These are phyloP conservation scores for Antheraea yamamai DNA, from an alignment of 2,888 invertebrate species.

Conservation along the genomic window DNA sequence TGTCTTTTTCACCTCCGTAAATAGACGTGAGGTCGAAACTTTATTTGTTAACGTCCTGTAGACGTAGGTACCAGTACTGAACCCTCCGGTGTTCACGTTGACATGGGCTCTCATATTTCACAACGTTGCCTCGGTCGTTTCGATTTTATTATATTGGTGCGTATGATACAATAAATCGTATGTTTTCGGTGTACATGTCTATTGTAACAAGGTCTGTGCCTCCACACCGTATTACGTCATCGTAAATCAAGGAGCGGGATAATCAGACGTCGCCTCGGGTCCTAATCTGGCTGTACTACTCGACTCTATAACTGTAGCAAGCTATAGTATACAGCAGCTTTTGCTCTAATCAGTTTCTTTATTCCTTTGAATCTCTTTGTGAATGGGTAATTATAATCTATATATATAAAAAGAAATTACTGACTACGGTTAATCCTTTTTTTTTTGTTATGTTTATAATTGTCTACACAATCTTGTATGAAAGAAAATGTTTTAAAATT, in stretches of 20 bases:
- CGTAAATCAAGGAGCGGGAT: conserved; percentile 78
- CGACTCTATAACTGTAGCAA: conserved; percentile 70
- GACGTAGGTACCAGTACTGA: conserved; percentile 38
- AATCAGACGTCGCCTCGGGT: conserved; percentile 70
- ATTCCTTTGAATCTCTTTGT: conserved; percentile 20
- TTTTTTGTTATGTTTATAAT: too few species aligned
- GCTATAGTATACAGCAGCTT: conserved; percentile 61
- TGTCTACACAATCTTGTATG: too few species aligned
- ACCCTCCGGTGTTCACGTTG: conserved; percentile 60
- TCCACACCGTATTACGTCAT: conserved; percentile 67
- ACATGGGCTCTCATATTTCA: conserved; percentile 70
- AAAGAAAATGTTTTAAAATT: too few species aligned
- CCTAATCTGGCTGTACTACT: conserved; percentile 74
- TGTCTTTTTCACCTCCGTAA: conserved; percentile 63
- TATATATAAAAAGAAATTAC: neutral
- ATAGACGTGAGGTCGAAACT: conserved; percentile 54
- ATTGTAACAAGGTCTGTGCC: conserved; percentile 62
- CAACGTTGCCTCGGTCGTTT: conserved; percentile 53
- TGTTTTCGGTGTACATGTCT: conserved; percentile 59
- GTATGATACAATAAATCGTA: conserved; percentile 70
- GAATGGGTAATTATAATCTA: conserved; percentile 20
- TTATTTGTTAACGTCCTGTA: conserved; percentile 48
- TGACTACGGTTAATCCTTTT: too few species aligned
- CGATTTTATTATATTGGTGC: conserved; percentile 67
- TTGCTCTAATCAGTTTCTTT: conserved; percentile 40